Evolutionary conservation across 2,888 invertebrate species (phyloP), one percentile per base, ranked within the genome.

Genomic region (Cosmopolites sordidus): DNA sequence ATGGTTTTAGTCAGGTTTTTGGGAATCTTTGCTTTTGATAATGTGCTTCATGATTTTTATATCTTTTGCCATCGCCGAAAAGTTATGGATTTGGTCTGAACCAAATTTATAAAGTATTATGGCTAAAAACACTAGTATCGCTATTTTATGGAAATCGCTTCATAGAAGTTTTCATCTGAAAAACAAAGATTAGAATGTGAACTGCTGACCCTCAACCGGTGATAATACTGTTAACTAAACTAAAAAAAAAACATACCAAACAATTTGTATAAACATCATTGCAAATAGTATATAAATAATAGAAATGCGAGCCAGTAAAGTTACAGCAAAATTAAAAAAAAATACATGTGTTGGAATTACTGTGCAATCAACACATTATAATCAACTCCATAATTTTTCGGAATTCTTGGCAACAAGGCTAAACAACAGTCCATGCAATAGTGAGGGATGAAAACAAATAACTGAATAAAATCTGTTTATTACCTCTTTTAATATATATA

Each of bases 311-410:
- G 40, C 17, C 9, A 15, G 14, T 15, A 16, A 4, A 40, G 11
- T 40, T 30, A 54, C 22, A 38, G 54, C 54, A 50, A 54, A 40
- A 16, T 16, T 3, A 40, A 40, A 16, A 45, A 43, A 45, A 48
- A 47, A 39, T 42, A 15, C 37, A 48, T 48, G 45, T 47, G 48
- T 42, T 18, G 41, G 16, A 16, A 40, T 40, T 40, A 40, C 15
- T 40, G 41, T 43, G 47, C 37, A 45, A 51, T 52, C 17, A 42
- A 53, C 53, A 48, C 48, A 43, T 46, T 47, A 45, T 38, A 69
- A 69, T 70, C 70, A 70, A 69, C 70, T 70, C 70, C 69, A 69
- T 60, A 60, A 60, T 14, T 60, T 60, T 61, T 60, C 58, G 58
- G 58, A 39, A 39, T 12, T 12, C n/a, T 39, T 14, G 41, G 50